Evolutionary conservation across 2,113 vertebrate species (phyloP), one percentile per base, ranked within the genome.

Genomic region (Sigmodon hispidus): DNA sequence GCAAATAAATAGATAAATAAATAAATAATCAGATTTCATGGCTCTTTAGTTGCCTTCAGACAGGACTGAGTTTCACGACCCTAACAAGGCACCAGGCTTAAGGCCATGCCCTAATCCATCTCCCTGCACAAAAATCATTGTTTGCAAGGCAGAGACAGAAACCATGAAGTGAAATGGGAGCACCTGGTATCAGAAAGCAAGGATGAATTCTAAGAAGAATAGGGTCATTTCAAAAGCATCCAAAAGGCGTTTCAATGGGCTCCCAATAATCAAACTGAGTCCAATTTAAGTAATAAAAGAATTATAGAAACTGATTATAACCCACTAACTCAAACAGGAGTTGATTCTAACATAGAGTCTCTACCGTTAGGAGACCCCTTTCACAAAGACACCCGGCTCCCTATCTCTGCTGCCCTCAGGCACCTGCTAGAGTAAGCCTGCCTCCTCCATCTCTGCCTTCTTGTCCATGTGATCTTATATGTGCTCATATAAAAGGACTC

Each of bases 361-460:
- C 79, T 79, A 88, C 22, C 40, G 11, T 50, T 12, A 76, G 84
- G 59, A 81, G 26, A 36, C 43, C 88, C 43, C 59, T 57, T 29
- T 81, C n/a, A 93, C 50, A 93, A n/a, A 85, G 76, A 96, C 43
- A 94, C 61, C 34, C 36, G 86, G 91, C 80, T 75, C 29, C 69
- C 73, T 16, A 24, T 24, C 57, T 88, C 91, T 79, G 9, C 2
- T 34, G 19, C 75, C 94, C 91, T 87, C 26, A 84, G 91, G 93
- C 40, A 77, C 55, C 61, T 31, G 73, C 40, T 2, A 57, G 52
- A 87, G 43, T 40, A 45, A n/a, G 45, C 3, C 89, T 34, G 52
- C 55, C 65, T 77, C 85, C 57, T 31, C 94, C 10, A 59, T 55
- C 55, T 93, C 83, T 73, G 48, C 31, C 4, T 81, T 92, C 72